Percentiles rank a stretch among this genome's conserved stretches.
Conservation (phyloP, 2,888 invertebrate species). For the Lottia scabra region DNA sequence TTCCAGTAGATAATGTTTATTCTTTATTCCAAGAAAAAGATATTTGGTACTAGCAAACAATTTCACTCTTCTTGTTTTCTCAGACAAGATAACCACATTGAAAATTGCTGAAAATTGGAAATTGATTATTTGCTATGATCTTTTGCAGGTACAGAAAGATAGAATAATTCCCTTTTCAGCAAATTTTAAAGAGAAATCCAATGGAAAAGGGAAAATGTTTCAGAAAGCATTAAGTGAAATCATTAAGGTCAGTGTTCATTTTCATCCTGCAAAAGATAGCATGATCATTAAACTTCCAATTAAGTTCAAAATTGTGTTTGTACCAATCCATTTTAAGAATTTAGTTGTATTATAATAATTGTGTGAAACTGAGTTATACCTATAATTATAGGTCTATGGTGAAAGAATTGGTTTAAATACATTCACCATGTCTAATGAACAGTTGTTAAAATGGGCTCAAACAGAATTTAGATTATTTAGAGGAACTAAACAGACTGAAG, state of each 20-base stretch:
- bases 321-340: too few species aligned
- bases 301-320: too few species aligned
- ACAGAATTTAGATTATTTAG: constrained; percentile 7
- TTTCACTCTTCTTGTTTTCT: too few species aligned
- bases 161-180: constrained; percentile 26
- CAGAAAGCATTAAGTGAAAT: constrained; percentile 23
- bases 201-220: constrained; percentile 22
- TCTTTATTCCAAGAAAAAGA: not conserved
- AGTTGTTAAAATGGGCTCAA: constrained; percentile 22
- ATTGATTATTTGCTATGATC: not conserved
- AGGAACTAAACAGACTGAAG: not conserved
- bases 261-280: too few species aligned
- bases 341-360: too few species aligned
- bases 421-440: not conserved
- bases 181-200: constrained; percentile 19
- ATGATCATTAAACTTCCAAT: too few species aligned
- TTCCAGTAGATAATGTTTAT: too few species aligned
- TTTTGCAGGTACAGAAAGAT: constrained; percentile 24
- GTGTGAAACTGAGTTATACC: too few species aligned
- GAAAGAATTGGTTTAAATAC: not conserved
- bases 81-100: not conserved
- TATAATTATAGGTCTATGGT: constrained; percentile 20
- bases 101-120: too few species aligned
- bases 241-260: constrained; percentile 14
- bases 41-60: too few species aligned